These are phyloP conservation scores for Sisor rabdophorus DNA, from an alignment of 2,113 vertebrate genomes.

Conservation along the genomic window DNA sequence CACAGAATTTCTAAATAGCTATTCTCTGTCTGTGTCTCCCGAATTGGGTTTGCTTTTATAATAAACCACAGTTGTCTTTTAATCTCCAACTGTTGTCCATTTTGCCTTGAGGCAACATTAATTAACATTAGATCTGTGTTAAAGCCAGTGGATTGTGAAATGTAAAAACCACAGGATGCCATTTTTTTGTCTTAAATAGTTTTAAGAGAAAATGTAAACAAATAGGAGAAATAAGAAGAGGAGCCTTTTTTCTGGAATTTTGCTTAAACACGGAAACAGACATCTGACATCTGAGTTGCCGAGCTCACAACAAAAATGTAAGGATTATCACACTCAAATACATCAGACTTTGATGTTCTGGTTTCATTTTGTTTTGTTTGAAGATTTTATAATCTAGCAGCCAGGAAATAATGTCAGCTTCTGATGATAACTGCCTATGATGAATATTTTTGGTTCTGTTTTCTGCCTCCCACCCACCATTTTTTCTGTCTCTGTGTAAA, in stretches of 20 bases:
- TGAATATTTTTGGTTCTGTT: slow-evolving; percentile 39
- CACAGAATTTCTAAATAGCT: too few species aligned
- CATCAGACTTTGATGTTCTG: slow-evolving; percentile 71
- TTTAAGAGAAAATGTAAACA: slow-evolving; percentile 13
- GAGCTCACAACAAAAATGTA: slow-evolving; percentile 70
- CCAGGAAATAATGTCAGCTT: slow-evolving; percentile 70
- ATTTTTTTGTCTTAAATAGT: slow-evolving; percentile 36
- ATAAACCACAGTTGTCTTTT: background rate
- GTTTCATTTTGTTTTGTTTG: slow-evolving; percentile 52
- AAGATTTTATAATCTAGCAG: slow-evolving; percentile 65
- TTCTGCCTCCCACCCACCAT: too few species aligned
- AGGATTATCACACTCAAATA: slow-evolving; percentile 71
- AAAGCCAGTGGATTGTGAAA: background rate
- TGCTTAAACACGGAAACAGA: slow-evolving; percentile 37
- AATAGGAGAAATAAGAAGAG: slow-evolving; percentile 28
- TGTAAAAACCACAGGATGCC: background rate
- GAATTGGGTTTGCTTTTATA: background rate
- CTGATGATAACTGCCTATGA: slow-evolving; percentile 58
- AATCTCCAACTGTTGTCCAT: background rate
- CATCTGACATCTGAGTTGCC: slow-evolving; percentile 63
- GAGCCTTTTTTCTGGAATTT: slow-evolving; percentile 25
- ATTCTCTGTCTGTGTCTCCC: too few species aligned
- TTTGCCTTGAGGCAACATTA: background rate
- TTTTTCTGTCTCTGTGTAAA: slow-evolving; percentile 39
- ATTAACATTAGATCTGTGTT: background rate